Base-by-base conservation (phyloP, 2,888 invertebrate genomes). In the Drosophila diplacantha region DNA sequence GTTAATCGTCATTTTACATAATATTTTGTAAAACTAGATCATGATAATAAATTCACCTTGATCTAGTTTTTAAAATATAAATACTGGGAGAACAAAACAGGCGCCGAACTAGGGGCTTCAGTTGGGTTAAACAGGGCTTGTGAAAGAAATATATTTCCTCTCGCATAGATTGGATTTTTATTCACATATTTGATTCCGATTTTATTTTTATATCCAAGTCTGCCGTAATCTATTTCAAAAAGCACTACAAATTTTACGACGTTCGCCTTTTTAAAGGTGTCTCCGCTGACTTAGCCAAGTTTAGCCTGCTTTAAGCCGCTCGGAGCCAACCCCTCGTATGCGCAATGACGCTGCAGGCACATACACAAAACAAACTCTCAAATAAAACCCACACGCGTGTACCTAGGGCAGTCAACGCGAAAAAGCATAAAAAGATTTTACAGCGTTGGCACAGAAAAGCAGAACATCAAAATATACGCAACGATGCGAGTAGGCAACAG, bases 401-500 rank as follows among this genome's bases (percentile, higher is more conserved):
- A 39, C 14, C n/a, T 29, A 54, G 34, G 22, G 16, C 54, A 58
- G 43, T 37, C 35, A 20, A 26, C 35, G 26, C 18, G n/a, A 35
- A 35, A 18, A 20, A 29, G 8, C 26, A 46, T 14, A 39, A 37
- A 53, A 69, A 59, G 57, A 63, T 66, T 74, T 38, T 43, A 39
- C 54, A 38, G 38, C 46, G 41, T 11, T 37, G 35, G 32, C 56
- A 51, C 46, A 35, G 20, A 44, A 54, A 53, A 29, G 14, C n/a
- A 3, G n/a, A 32, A 29, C 44, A 52, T 24, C 39, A 61, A 61
- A 53, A 64, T 39, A 32, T 34, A 51, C 46, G 64, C 54, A 51
- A 20, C 43, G 29, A 18, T 16, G 39, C 31, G 44, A 63, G 35
- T 49, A 53, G 65, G 65, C 71, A 61, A 73, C 62, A 66, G 63